Evolutionary conservation across 2,888 invertebrate species (phyloP), one percentile per base, ranked within the genome.

Genomic region (Temnothorax unifasciatus): DNA sequence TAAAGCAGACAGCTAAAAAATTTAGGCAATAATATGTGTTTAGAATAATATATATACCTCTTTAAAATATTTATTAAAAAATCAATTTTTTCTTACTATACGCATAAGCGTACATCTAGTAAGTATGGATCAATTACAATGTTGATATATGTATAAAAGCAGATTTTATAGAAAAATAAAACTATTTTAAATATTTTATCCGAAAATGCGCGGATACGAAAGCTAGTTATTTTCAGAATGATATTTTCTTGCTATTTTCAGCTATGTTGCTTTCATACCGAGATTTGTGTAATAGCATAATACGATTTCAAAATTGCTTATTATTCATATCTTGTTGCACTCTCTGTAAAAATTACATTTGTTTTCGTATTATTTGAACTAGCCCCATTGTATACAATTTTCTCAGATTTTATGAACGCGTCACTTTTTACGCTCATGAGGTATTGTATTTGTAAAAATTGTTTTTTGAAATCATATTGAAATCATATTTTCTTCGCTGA

Each of bases 221-320:
- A 89, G 76, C 86, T 88, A 89, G 88, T 91, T 90, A 88, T 79
- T 85, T 86, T 54, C 15, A 71, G 61, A 84, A 82, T 86, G 82
- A 82, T 76, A 85, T 90, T 89, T 84, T 88, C 68, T 86, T 88
- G 87, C 75, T 83, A 83, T 84, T 86, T 82, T 76, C 84, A 34
- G 18, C 64, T 84, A 52, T 82, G 79, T 86, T 88, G 87, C 84
- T 85, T 87, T 86, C 85, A 71, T 84, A 87, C 85, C 83, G 50
- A 68, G 77, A 84, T 83, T 86, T 64, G 57, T 61, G 68, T 85
- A 87, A 88, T 85, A 81, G 47, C 47, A 64, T 84, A 86, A 86
- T 86, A 69, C 84, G 76, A 87, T 82, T 88, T 85, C 68, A 73
- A 85, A 83, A 84, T 87, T 85, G 85, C 86, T 87, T 74, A 87